Evolutionary conservation across 2,113 vertebrate genomes (phyloP).

Genomic region (Chaenogobius annularis): DNA sequence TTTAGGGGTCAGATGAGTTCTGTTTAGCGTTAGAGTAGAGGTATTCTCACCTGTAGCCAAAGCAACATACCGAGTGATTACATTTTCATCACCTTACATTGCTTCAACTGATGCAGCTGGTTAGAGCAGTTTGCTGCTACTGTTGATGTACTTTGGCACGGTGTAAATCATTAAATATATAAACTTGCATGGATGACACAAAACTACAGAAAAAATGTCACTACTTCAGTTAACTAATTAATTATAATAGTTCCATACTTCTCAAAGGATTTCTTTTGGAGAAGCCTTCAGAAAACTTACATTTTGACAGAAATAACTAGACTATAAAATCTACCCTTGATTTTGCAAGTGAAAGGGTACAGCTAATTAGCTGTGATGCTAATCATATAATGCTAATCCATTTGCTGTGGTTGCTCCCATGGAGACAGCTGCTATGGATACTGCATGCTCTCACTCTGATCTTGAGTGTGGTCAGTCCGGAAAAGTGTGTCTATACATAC

Average conservation of each 20-base stretch:
- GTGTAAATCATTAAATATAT: conserved; percentile 15
- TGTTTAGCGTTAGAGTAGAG: neutral
- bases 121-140: conserved; percentile 12
- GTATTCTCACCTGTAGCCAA: neutral
- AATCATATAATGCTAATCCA: conserved; percentile 26
- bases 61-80: neutral
- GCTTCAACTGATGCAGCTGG: neutral
- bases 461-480: conserved; percentile 59
- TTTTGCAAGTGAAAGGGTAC: conserved; percentile 42
- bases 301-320: conserved; percentile 18
- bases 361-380: conserved; percentile 56
- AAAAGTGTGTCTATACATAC: conserved; percentile 33
- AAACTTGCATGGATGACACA: conserved; percentile 44
- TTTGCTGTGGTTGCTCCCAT: conserved; percentile 48
- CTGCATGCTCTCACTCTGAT: conserved; percentile 42
- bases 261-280: conserved; percentile 12
- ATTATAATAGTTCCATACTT: conserved; percentile 41
- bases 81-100: neutral
- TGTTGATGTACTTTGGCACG: conserved; percentile 63
- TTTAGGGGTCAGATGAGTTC: neutral
- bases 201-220: conserved; percentile 62
- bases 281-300: conserved; percentile 36
- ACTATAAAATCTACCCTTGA: conserved; percentile 30
- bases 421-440: conserved; percentile 66
- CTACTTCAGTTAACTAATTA: conserved; percentile 54